Conservation (phyloP, 2,888 invertebrate genomes). For the Caenorhabditis panamensis region DNA sequence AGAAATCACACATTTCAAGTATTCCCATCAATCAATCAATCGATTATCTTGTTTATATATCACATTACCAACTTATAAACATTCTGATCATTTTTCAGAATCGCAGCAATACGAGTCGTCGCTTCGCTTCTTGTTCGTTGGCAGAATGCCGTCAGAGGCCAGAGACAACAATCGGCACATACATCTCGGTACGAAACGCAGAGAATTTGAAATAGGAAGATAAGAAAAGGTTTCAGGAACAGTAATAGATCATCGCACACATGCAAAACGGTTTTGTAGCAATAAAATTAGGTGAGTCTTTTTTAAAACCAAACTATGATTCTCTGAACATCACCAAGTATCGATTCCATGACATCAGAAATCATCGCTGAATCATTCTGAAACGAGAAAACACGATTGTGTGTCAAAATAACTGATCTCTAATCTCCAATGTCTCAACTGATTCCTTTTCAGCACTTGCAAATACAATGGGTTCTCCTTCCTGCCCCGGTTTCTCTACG, state of each 20-base stretch:
- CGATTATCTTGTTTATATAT: too few relatives aligned
- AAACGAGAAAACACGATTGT: neutral
- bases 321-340: too few relatives aligned
- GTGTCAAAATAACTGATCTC: neutral
- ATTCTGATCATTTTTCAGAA: neutral
- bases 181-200: slow-evolving; percentile 24
- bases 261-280: slow-evolving; percentile 49
- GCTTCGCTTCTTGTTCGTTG: neutral
- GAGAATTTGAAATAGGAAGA: neutral
- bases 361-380: too few relatives aligned
- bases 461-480: slow-evolving; percentile 92
- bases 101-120: neutral
- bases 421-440: too few relatives aligned
- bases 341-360: too few relatives aligned
- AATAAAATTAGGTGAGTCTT: slow-evolving; percentile 58
- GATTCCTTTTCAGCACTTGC: slow-evolving; percentile 87
- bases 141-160: slow-evolving; percentile 34
- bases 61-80: too few relatives aligned
- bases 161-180: slow-evolving; percentile 56
- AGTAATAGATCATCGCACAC: slow-evolving; percentile 23
- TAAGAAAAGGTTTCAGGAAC: slow-evolving; percentile 16
- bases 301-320: too few relatives aligned
- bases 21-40: neutral
- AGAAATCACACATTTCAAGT: slow-evolving; percentile 18
- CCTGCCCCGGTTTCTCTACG: slow-evolving; percentile 97